Base-by-base conservation (phyloP, 2,888 invertebrate genomes). In the Chymomyza caudatula region DNA sequence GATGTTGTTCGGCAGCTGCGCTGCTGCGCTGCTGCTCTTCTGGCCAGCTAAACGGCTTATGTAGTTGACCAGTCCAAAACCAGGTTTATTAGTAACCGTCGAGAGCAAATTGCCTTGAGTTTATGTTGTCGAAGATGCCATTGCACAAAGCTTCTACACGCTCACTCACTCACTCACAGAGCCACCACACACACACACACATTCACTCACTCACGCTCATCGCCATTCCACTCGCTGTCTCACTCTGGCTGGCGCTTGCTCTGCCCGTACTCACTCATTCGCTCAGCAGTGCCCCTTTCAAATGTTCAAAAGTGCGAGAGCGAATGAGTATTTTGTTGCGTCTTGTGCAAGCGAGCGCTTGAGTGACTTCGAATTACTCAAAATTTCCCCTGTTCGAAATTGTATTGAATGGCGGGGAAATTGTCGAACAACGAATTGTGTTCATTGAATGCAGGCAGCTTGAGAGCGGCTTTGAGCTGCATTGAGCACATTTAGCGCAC, bases 381-480 rank as follows among this genome's bases (percentile, higher is more conserved):
- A 2, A n/a, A 37, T 60, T 55, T 51, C 65, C 57, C 65, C 19
- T 49, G 42, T 69, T 69, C 69, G 69, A 69, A 69, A 69, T 60
- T 29, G 29, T 37, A 37, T 37, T 37, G 29, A 37, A 11, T 37
- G 29, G 29, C 29, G 29, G 29, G 29, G 29, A 37, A 37, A 37
- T 37, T 37, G 8, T 37, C 29, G 29, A 37, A 37, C 29, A 37
- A 1, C 8, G 11, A 37, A 11, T 37, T 1, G 11, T 37, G 11
- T 11, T 8, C 29, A 37, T 1, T 11, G 11, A 37, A 37, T 37
- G 29, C 29, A 37, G 8, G 8, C n/a, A n/a, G n/a, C 11, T 11
- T 1, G 11, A 11, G 29, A 37, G 29, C 11, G 29, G 11, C 2
- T 6, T 25, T 25, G 5, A 25, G 25, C 25, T 0, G 29, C 29